phyloP scores from a whole-genome alignment of 2,888 invertebrate genomes.

The Auanema freiburgensis region DNA sequence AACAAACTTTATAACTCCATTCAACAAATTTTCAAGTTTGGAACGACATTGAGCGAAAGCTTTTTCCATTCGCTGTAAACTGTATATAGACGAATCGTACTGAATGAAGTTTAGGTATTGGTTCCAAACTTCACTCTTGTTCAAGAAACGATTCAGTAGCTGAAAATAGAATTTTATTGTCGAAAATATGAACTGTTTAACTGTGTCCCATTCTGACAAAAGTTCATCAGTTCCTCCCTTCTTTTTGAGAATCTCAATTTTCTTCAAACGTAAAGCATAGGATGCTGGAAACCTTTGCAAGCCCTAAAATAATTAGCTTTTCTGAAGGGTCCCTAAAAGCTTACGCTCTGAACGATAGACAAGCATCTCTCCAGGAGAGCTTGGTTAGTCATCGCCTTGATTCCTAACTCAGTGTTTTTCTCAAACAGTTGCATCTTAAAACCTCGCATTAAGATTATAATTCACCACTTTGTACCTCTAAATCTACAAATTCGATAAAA shows the following conservation, averaged over 20 bases:
- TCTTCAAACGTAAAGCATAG: neutral
- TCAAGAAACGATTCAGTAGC: neutral
- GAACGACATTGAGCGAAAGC: conserved; percentile 4
- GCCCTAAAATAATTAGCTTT: neutral
- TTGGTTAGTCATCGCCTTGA: too few relatives aligned
- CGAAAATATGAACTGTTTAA: neutral
- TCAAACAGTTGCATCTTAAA: too few relatives aligned
- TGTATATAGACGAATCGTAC: conserved; percentile 7
- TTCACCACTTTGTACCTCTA: too few relatives aligned
- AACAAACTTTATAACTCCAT: conserved; percentile 6
- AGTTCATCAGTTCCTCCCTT: conserved; percentile 3
- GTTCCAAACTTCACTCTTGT: neutral
- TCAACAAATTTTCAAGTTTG: neutral
- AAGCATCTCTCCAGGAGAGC: too few relatives aligned
- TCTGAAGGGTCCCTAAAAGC: too few relatives aligned
- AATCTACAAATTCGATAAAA: too few relatives aligned
- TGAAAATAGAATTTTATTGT: neutral
- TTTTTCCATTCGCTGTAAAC: neutral
- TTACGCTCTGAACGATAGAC: too few relatives aligned
- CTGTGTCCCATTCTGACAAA: conserved; percentile 7
- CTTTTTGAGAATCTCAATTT: conserved; percentile 11
- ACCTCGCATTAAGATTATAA: too few relatives aligned
- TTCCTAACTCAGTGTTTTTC: too few relatives aligned
- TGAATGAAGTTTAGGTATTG: conserved; percentile 15
- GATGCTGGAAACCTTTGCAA: neutral